Evolutionary conservation across 2,888 invertebrate genomes (phyloP).

Genomic region (Campoplex nolae): DNA sequence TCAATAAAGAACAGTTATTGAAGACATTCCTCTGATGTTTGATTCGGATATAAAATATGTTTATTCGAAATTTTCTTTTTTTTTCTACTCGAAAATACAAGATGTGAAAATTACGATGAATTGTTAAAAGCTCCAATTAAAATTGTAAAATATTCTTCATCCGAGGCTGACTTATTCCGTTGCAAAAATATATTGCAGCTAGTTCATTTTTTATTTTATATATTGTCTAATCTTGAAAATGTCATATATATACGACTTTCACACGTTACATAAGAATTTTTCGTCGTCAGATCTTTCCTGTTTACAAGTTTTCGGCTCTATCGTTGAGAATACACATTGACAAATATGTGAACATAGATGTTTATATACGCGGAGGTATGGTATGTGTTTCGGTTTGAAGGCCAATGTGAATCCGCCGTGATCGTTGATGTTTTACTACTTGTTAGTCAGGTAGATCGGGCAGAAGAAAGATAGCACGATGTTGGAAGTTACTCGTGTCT

Average conservation of each 20-base stretch:
- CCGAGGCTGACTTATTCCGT: neutral
- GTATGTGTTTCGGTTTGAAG: conserved; percentile 48
- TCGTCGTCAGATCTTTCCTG: neutral
- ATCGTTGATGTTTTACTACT: conserved; percentile 52
- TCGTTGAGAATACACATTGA: neutral
- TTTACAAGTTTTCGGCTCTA: conserved; percentile 11
- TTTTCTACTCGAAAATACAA: neutral
- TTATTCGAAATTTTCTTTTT: too few species aligned
- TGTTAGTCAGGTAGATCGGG: conserved; percentile 51
- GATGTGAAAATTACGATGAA: neutral
- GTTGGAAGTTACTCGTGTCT: conserved; percentile 44
- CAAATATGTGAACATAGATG: neutral
- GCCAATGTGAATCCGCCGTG: conserved; percentile 53
- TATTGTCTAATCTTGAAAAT: neutral
- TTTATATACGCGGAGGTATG: neutral
- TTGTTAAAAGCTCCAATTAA: neutral
- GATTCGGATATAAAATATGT: too few species aligned
- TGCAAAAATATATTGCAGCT: neutral
- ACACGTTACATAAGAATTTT: conserved; percentile 6
- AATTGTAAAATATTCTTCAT: neutral
- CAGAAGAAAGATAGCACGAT: conserved; percentile 9
- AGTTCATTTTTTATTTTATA: neutral
- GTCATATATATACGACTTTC: neutral
- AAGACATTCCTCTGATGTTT: too few species aligned
- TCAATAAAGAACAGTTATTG: too few species aligned